phyloP scores from a whole-genome alignment of 2,113 vertebrate species.

The human (Homo sapiens) region GRCh38 chr12:50791001-50791500 shows the following conservation, averaged over 20 bases:
- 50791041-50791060: background rate
- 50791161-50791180: background rate
- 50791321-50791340: no score
- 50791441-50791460: no score
- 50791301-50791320: no score
- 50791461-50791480: no score
- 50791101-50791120: background rate
- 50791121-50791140: background rate
- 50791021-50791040: background rate
- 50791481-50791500: no score
- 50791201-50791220: background rate
- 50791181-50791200: background rate
- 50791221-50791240: background rate
- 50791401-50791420: no score
- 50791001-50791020: conserved; percentile 1
- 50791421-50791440: no score
- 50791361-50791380: no score
- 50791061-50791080: background rate
- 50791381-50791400: no score
- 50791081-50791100: background rate
- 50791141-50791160: background rate
- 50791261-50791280: no score
- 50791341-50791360: no score
- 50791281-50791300: no score
- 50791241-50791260: background rate